Percentiles rank a stretch among this genome's conserved stretches.
Evolutionary conservation across 1,140 invertebrate species (phyloP).

Genomic region (Meloidogyne exigua): DNA sequence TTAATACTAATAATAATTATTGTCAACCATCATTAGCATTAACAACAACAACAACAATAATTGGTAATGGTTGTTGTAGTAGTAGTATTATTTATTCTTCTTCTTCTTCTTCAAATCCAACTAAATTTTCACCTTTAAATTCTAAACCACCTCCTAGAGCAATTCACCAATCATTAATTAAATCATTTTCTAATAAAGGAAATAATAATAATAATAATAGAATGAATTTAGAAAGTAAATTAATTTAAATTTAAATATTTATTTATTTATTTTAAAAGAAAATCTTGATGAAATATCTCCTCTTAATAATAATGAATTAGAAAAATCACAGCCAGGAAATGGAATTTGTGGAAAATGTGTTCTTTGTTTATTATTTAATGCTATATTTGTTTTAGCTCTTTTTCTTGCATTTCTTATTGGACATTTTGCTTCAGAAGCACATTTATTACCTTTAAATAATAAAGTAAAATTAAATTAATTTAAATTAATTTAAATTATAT

Average conservation of each 20-base stretch:
- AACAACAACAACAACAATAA: not conserved
- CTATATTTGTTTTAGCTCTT: slow-evolving; percentile 47
- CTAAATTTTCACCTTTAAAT: not conserved
- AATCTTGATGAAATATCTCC: slow-evolving; percentile 19
- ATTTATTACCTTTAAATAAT: slow-evolving; percentile 29
- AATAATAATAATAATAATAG: no score
- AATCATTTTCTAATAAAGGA: slow-evolving; percentile 8
- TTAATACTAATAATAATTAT: not conserved
- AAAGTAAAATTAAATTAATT: slow-evolving; percentile 12
- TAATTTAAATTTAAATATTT: not conserved
- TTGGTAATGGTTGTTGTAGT: no score
- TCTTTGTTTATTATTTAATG: slow-evolving; percentile 45
- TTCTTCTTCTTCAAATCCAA: not conserved
- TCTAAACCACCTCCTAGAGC: slow-evolving; percentile 11
- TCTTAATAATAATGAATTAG: not conserved
- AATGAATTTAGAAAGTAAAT: not conserved
- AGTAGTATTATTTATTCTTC: no score
- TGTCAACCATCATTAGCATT: not conserved
- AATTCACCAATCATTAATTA: not conserved
- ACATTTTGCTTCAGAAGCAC: slow-evolving; percentile 42
- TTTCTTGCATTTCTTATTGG: slow-evolving; percentile 51
- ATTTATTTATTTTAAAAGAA: not conserved
- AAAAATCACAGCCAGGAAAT: slow-evolving; percentile 7
- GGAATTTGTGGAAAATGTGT: slow-evolving; percentile 49
- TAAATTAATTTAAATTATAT: not conserved